phyloP scores from a whole-genome alignment of 1,140 invertebrate genomes.

The Ladona fulva region DNA sequence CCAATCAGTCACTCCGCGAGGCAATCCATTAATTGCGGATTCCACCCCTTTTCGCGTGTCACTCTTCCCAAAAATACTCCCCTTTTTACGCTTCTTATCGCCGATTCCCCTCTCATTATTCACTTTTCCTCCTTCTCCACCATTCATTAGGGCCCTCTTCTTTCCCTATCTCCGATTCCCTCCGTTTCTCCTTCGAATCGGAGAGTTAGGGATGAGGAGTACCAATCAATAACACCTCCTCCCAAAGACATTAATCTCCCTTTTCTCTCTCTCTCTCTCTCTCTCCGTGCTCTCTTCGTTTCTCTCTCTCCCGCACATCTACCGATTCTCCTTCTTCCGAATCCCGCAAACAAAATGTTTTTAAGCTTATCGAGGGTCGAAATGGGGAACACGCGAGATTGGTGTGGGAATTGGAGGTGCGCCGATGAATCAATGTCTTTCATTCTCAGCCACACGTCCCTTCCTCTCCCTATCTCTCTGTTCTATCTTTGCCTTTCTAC shows the following conservation, averaged over 20 bases:
- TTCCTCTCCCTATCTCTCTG: no score
- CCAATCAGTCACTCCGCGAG: conserved; percentile 1
- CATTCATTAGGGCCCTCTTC: background rate
- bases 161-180: background rate
- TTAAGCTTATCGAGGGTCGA: no score
- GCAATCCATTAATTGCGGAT: conserved; percentile 2
- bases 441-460: no score
- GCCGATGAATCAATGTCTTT: no score
- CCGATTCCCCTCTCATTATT: background rate
- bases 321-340: no score
- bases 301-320: no score
- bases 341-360: no score
- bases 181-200: background rate
- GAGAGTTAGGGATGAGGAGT: background rate
- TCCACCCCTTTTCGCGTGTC: background rate
- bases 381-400: no score
- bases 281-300: background rate
- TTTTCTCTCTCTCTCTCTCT: background rate
- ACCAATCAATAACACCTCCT: conserved; percentile 6
- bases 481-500: no score
- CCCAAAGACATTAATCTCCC: conserved; percentile 4
- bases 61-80: background rate
- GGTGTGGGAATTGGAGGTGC: no score
- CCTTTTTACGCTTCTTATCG: background rate
- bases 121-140: background rate